These are phyloP conservation scores for Diuraphis noxia DNA, from an alignment of 1,140 invertebrate genomes.

Conservation along the genomic window DNA sequence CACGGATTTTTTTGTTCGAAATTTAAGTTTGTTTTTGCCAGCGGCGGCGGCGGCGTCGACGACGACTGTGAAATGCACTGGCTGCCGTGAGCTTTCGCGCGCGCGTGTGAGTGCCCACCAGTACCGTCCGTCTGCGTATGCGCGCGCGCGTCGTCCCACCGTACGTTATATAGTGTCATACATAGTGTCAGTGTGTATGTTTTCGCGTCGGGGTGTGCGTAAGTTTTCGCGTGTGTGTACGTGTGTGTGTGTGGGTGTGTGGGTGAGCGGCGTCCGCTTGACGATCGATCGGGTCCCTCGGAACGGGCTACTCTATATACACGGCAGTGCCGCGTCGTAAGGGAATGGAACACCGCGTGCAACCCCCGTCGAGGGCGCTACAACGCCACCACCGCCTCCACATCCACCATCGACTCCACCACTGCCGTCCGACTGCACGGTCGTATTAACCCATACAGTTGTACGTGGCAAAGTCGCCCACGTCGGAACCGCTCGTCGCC, in stretches of 20 bases:
- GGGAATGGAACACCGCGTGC: slow-evolving; percentile 1
- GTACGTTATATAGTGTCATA: not conserved
- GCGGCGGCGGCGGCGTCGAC: not conserved
- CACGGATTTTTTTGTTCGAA: not conserved
- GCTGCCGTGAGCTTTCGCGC: slow-evolving; percentile 20
- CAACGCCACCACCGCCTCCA: not conserved
- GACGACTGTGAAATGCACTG: slow-evolving; percentile 15
- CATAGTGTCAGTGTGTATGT: not conserved
- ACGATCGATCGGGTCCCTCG: slow-evolving; percentile 38
- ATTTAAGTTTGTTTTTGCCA: not conserved
- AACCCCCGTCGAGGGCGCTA: not conserved
- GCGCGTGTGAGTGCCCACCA: not conserved
- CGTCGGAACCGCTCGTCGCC: not conserved
- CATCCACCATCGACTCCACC: not conserved
- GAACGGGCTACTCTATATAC: not conserved
- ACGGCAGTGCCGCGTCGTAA: not conserved
- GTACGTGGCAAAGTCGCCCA: not conserved
- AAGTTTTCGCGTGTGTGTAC: not conserved
- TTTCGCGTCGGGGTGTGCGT: not conserved
- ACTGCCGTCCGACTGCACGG: not conserved
- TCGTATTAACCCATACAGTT: not conserved
- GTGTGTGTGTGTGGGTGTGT: not conserved
- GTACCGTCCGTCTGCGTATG: not conserved
- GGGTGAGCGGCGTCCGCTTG: not conserved
- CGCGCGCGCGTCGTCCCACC: not conserved